These are phyloP conservation scores for Trogon surrucura DNA, from an alignment of 2,113 vertebrate species.

Conservation along the genomic window DNA sequence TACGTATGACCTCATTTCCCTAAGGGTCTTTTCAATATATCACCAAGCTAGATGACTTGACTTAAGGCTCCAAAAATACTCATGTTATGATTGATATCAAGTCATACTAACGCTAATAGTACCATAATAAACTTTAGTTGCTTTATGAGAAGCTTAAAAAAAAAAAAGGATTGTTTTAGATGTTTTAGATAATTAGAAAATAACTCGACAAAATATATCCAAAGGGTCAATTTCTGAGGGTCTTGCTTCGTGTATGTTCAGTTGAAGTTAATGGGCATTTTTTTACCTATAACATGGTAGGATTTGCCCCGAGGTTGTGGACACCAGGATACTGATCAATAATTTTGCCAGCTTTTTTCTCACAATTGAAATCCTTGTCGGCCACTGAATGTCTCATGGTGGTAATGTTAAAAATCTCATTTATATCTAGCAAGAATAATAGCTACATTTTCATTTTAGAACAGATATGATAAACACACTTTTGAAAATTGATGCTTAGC, in stretches of 20 bases:
- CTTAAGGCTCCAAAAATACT: not conserved
- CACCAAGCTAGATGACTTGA: not conserved
- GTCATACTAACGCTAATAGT: not conserved
- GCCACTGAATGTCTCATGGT: not conserved
- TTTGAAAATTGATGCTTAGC: conserved; percentile 46
- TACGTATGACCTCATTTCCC: not conserved
- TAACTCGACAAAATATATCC: not conserved
- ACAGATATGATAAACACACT: conserved; percentile 38
- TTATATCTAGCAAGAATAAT: conserved; percentile 14
- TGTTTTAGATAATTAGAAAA: conserved; percentile 14
- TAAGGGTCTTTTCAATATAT: not conserved
- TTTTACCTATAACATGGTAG: not conserved
- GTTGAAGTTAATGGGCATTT: not conserved
- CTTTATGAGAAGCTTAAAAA: not conserved
- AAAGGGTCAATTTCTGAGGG: not conserved
- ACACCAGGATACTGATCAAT: not conserved
- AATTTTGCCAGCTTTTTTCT: not conserved
- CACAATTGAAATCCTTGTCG: conserved; percentile 9
- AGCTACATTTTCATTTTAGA: conserved; percentile 48
- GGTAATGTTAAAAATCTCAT: not conserved
- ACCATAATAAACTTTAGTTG: not conserved
- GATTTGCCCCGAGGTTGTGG: not conserved
- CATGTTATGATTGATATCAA: not conserved
- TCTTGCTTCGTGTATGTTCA: not conserved
- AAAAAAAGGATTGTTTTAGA: not conserved